Evolutionary conservation across 2,797 vertebrate species (phyloP), one percentile per base, ranked within the genome.

Genomic region (Knipowitschia caucasica): DNA sequence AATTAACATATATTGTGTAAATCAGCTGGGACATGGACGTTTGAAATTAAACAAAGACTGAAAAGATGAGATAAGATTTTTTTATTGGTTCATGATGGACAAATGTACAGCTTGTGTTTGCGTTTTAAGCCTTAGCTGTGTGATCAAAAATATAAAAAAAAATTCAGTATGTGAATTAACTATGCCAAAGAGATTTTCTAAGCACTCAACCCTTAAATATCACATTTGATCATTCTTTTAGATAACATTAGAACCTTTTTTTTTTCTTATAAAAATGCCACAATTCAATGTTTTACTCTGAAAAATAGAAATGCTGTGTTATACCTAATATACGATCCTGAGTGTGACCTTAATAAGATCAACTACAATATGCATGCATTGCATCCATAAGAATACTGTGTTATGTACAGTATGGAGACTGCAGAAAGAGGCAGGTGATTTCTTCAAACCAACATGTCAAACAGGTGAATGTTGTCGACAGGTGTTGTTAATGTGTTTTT

Each of bases 321-420:
- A 12, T 65, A 55, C 50, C 50, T 26, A 33, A 44, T 60, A 27
- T 69, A 84, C 64, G 81, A 60, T 83, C 84, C 78, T 85, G 83
- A 86, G 80, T 75, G 68, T 75, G 85, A 86, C 81, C 82, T 80
- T 81, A 85, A 81, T 60, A 77, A 66, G 64, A 75, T 85, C 73
- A 8, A 58, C 31, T 45, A 53, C 36, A 39, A 55, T 59, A 55
- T 76, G 53, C 89, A 86, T 86, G 88, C 87, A 75, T 70, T 80
- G 84, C 76, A 86, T 81, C 72, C 67, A 62, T 60, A 59, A 67
- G 68, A 59, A 74, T 71, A 75, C 44, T 63, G 61, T 47, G 56
- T 26, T 47, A 60, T 53, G 35, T 26, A 44, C 42, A 44, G 7
- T 17, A 34, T 33, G 46, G 33, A 50, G 35, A 56, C 53, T 45